phyloP scores from a whole-genome alignment of 2,797 vertebrate species.

The Epinephelus malabaricus region DNA sequence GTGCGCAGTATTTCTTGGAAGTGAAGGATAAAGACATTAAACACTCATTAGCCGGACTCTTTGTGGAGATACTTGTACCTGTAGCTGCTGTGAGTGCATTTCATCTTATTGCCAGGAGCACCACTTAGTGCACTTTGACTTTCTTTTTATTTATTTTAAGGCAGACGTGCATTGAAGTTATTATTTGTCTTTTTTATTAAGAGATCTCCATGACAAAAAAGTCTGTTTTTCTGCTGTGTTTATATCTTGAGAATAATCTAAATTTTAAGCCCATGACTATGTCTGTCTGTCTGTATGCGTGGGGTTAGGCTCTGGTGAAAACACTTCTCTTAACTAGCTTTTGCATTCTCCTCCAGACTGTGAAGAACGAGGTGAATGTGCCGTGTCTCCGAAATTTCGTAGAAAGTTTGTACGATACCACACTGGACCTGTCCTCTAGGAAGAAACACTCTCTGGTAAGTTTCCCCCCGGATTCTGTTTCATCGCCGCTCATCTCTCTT shows the following conservation, averaged over 20 bases:
- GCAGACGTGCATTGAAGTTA: background rate
- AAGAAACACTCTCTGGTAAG: constrained; percentile 99
- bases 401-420: constrained; percentile 97
- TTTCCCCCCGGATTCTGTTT: constrained; percentile 52
- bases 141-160: background rate
- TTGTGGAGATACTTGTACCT: constrained; percentile 98
- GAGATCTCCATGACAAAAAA: background rate
- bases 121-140: background rate
- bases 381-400: constrained; percentile 98
- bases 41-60: constrained; percentile 97
- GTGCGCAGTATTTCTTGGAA: constrained; percentile 99
- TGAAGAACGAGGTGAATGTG: constrained; percentile 99
- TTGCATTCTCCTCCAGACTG: constrained; percentile 85
- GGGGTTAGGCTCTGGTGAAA: background rate
- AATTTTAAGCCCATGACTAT: background rate
- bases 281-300: background rate
- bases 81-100: constrained; percentile 96
- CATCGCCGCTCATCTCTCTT: constrained; percentile 44
- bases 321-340: background rate
- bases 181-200: constrained; percentile 5
- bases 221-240: background rate
- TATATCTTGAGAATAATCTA: background rate
- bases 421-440: constrained; percentile 96
- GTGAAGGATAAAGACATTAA: constrained; percentile 99
- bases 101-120: constrained; percentile 1